Percentiles rank a stretch among this genome's conserved stretches.
phyloP scores from a whole-genome alignment of 2,113 vertebrate genomes.

The Theristicus caerulescens region DNA sequence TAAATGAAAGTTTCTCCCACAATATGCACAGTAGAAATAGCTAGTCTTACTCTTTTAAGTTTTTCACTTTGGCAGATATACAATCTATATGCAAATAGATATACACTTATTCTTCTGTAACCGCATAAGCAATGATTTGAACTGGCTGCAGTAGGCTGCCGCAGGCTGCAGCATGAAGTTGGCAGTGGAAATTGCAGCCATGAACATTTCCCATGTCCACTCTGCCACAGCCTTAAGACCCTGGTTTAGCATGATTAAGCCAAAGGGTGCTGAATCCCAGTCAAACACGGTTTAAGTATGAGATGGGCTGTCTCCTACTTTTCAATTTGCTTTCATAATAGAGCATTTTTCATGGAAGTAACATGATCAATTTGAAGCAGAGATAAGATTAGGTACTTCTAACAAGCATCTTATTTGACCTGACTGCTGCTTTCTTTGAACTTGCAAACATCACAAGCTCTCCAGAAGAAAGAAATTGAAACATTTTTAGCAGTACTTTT shows the following conservation, averaged over 20 bases:
- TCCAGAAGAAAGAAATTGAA: background rate
- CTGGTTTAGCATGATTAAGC: background rate
- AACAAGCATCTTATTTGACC: background rate
- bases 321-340: background rate
- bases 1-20: background rate
- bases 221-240: background rate
- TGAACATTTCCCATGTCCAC: background rate
- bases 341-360: background rate
- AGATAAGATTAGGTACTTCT: background rate
- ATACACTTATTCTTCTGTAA: conserved; percentile 25
- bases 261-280: background rate
- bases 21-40: conserved; percentile 1
- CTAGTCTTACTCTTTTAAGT: conserved; percentile 17
- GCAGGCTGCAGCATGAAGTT: background rate
- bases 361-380: background rate
- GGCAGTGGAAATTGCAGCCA: background rate
- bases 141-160: background rate
- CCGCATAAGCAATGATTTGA: background rate
- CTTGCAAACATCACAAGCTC: background rate
- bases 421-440: background rate
- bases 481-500: background rate
- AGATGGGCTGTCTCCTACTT: background rate
- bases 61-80: conserved; percentile 44
- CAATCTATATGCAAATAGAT: conserved; percentile 63
- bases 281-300: background rate